phyloP scores from a whole-genome alignment of 1,140 invertebrate genomes.

The Heliothis subflexa region DNA sequence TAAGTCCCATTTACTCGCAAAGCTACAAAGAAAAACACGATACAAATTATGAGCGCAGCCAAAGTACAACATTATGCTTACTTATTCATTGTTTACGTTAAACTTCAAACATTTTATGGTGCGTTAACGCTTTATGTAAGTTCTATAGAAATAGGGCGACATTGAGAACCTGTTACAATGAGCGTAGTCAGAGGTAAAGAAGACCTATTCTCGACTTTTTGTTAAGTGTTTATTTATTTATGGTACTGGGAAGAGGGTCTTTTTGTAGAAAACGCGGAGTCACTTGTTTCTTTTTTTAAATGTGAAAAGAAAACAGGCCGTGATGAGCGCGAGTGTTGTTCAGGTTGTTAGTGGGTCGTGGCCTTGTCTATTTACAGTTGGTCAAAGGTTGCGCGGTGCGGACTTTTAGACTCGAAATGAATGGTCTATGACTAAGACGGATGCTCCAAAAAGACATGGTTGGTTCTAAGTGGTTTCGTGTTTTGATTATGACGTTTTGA shows the following conservation, averaged over 20 bases:
- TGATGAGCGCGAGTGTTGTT: constrained; percentile 52
- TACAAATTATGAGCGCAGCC: constrained; percentile 20
- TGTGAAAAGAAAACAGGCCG: constrained; percentile 54
- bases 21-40: constrained; percentile 5
- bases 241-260: constrained; percentile 36
- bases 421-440: constrained; percentile 16
- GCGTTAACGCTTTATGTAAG: constrained; percentile 34
- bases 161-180: constrained; percentile 48
- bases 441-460: constrained; percentile 1
- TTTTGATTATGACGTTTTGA: constrained; percentile 3
- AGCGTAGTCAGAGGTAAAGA: background rate
- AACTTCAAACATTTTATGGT: constrained; percentile 44
- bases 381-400: constrained; percentile 49
- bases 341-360: constrained; percentile 56
- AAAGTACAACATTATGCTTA: constrained; percentile 43
- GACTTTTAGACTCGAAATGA: constrained; percentile 42
- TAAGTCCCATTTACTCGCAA: background rate
- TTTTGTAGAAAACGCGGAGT: constrained; percentile 53
- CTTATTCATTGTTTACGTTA: constrained; percentile 37
- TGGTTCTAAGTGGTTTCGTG: constrained; percentile 26
- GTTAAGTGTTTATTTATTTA: constrained; percentile 54
- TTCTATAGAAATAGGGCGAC: constrained; percentile 38
- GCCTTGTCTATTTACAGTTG: constrained; percentile 51
- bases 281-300: constrained; percentile 54
- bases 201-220: constrained; percentile 22